Conservation (phyloP, 1,140 invertebrate genomes). For the Drosophila nigromelanica region DNA sequence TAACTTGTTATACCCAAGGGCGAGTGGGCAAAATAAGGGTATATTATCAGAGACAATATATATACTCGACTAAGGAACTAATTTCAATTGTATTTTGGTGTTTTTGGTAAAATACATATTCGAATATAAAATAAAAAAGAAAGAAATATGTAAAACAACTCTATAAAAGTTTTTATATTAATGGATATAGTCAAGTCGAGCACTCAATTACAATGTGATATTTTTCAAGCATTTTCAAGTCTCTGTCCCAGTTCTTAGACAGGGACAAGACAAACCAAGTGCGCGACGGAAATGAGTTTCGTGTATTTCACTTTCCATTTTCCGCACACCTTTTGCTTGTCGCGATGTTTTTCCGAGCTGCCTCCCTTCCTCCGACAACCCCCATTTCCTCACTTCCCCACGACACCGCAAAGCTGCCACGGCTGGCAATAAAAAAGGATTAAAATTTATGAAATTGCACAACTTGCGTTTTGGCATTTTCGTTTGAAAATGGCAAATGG, state of each 20-base stretch:
- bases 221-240: slow-evolving; percentile 25
- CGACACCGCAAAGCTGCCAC: not conserved
- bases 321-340: slow-evolving; percentile 44
- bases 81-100: no score
- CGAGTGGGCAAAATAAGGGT: not conserved
- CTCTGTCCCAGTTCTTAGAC: not conserved
- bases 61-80: no score
- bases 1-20: slow-evolving; percentile 52
- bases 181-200: slow-evolving; percentile 2
- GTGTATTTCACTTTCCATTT: slow-evolving; percentile 78
- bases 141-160: not conserved
- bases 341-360: slow-evolving; percentile 2
- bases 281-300: slow-evolving; percentile 74
- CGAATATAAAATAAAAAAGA: not conserved
- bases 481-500: slow-evolving; percentile 26
- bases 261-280: slow-evolving; percentile 23
- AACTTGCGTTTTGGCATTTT: slow-evolving; percentile 68
- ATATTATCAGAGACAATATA: not conserved
- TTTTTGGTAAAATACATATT: no score
- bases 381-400: not conserved
- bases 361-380: not conserved
- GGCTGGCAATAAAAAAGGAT: slow-evolving; percentile 76
- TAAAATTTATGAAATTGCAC: slow-evolving; percentile 78
- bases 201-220: not conserved
- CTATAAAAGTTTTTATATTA: not conserved